Conservation (phyloP, 1,140 invertebrate species). For the Bombus waltoni region DNA sequence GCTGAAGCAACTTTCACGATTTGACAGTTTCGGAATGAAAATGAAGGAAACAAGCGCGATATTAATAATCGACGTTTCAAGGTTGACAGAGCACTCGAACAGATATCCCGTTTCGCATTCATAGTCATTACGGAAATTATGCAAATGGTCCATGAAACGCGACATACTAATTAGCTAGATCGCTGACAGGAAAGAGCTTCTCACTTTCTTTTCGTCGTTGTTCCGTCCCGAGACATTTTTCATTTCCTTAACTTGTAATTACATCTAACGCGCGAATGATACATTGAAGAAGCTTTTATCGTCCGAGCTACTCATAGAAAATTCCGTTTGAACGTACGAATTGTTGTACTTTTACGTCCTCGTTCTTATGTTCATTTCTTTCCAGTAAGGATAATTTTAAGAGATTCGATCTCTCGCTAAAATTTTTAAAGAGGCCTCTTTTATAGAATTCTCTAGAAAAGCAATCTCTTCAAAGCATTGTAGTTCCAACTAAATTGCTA, state of each 20-base stretch:
- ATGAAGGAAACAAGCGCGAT: conserved; percentile 51
- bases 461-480: too few relatives aligned
- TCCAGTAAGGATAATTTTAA: too few relatives aligned
- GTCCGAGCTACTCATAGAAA: too few relatives aligned
- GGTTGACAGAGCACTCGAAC: conserved; percentile 5
- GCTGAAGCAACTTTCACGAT: conserved; percentile 44
- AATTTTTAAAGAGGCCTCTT: too few relatives aligned
- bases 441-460: too few relatives aligned
- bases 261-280: neutral
- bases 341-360: too few relatives aligned
- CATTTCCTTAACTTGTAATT: neutral
- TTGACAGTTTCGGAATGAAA: conserved; percentile 27
- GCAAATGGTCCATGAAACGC: conserved; percentile 52
- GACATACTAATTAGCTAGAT: conserved; percentile 14
- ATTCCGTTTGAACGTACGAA: too few relatives aligned
- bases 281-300: too few relatives aligned
- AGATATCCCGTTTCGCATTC: conserved; percentile 18
- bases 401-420: too few relatives aligned
- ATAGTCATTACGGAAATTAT: conserved; percentile 36
- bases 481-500: too few relatives aligned
- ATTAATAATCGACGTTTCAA: conserved; percentile 56
- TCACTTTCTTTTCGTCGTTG: conserved; percentile 45
- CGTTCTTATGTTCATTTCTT: too few relatives aligned
- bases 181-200: conserved; percentile 37
- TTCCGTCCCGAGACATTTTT: neutral